These are phyloP conservation scores for Mythimna pallens DNA, from an alignment of 2,888 invertebrate species.

Conservation along the genomic window DNA sequence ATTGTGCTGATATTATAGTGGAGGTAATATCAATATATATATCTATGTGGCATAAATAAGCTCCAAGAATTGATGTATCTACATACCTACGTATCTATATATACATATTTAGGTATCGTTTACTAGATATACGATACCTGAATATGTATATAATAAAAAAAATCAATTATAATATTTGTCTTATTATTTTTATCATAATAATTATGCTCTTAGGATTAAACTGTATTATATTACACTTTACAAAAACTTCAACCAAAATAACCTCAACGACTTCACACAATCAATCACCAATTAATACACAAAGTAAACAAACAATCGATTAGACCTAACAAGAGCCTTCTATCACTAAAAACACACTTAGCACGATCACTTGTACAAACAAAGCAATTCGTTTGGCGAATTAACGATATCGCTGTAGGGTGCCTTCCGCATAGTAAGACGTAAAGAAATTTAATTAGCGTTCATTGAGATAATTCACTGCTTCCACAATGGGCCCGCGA, in stretches of 20 bases:
- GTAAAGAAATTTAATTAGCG: conserved; percentile 86
- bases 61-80: not conserved
- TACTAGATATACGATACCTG: too few species aligned
- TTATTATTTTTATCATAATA: not conserved
- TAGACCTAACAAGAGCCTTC: conserved; percentile 45
- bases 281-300: not conserved
- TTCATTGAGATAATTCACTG: conserved; percentile 86
- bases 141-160: too few species aligned
- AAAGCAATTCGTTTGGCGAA: conserved; percentile 78
- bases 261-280: not conserved
- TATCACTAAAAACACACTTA: conserved; percentile 64
- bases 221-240: not conserved
- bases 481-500: conserved; percentile 79
- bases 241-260: not conserved
- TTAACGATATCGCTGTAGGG: conserved; percentile 74
- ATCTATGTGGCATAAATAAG: not conserved
- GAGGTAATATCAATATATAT: not conserved
- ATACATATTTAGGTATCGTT: too few species aligned
- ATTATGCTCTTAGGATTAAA: not conserved
- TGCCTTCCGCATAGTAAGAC: conserved; percentile 79
- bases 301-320: conserved; percentile 47
- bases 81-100: not conserved
- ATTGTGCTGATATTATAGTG: not conserved
- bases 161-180: too few species aligned
- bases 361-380: conserved; percentile 75